Base-by-base conservation (phyloP, 2,888 invertebrate species). In the Hemaris fuciformis region DNA sequence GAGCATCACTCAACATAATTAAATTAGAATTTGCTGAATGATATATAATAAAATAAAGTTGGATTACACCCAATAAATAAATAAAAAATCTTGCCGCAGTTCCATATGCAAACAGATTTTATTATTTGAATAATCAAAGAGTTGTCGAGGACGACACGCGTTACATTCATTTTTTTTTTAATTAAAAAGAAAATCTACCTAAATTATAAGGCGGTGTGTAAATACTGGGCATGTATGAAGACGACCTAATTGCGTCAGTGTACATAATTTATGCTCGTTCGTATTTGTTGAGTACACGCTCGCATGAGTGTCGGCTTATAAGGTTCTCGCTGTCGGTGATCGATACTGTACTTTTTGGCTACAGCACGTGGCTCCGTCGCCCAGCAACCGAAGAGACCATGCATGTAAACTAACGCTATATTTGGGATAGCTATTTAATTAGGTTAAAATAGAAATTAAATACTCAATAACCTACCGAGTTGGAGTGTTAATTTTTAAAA, bases 221-320 rank as follows among this genome's bases (percentile, higher is more conserved):
- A 66, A 64, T 66, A 57, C 53, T 48, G 61, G 62, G 61, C 63
- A 62, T 61, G 64, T 60, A 73, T 65, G 75, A 79, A 81, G 77
- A 79, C 81, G 78, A 77, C 81, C 82, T 84, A 84, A 82, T 83
- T 85, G 76, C 68, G 75, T 70, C 63, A 64, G 71, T 75, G 74
- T 82, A 62, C 81, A 85, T 85, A 83, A 87, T 82, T 84, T 73
- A 74, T 65, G 77, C 68, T 65, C 63, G 67, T 64, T 62, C 68
- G 62, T 69, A 67, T 68, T 62, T 65, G 69, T 69, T 68, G 38
- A 22, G 34, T n/a, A 38, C 10, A 59, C 61, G 64, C 62, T 69
- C 67, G 68, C 72, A 65, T 66, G 61, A 61, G 65, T 60, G 42
- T 46, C 57, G 45, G 61, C 59, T 68, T 63, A n/a, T n/a, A 46